Base-by-base conservation (phyloP, 2,797 vertebrate genomes). In the Sebastes minor region DNA sequence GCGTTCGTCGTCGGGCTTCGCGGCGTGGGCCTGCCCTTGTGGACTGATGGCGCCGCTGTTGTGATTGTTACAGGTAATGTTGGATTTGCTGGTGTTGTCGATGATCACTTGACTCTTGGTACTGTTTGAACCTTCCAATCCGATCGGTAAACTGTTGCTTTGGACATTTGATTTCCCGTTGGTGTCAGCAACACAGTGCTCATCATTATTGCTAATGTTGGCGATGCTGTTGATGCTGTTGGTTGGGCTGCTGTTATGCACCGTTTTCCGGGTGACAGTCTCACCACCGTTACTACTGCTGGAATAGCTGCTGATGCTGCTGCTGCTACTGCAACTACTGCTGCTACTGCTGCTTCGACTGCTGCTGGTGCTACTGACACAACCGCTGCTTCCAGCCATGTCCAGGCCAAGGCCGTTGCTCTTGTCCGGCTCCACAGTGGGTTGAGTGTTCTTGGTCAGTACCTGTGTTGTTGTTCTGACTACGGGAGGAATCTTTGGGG, bases 41-140 rank as follows among this genome's bases (percentile, higher is more conserved):
- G 89, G 84, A 85, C 80, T 78, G 80, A 83, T 81, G 84, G 16
- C 63, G 82, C 75, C 62, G 49, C 86, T 86, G 82, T 80, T 77
- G 27, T 94, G 90, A 92, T 87, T 92, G 90, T 93, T 94, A 81
- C 80, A 90, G 82, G 71, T 84, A 71, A 76, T 27, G 77, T 83
- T 94, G 57, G 89, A 82, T 89, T 94, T 95, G 94, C 95, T 95
- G 95, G 94, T 95, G 93, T 89, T 91, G 6, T 91, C 86, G 16
- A 87, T 78, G 83, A 88, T 93, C 71, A 84, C 87, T 76, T 90
- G 90, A 89, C 90, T 91, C 88, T 92, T 91, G 64, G 86, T 84
- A 78, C 82, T 78, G 78, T 86, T 91, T 61, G 82, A 91, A 85
- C 62, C 72, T 49, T 91, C 93, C 53, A 56, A 67, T 83, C 78